Evolutionary conservation across 2,797 vertebrate species (phyloP).

Genomic region (Poeciliopsis turneri): DNA sequence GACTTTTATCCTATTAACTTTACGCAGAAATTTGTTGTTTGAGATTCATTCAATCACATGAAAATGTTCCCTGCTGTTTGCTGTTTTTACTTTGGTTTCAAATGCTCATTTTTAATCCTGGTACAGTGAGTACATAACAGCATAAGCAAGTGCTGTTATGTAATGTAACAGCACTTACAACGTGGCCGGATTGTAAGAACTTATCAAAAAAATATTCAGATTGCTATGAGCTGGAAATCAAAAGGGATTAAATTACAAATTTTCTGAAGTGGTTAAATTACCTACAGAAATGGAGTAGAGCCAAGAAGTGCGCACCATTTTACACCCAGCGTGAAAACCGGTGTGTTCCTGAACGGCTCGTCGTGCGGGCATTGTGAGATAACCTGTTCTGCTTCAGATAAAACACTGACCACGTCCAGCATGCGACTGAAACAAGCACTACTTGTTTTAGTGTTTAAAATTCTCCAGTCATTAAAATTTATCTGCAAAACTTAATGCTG

Average conservation of each 20-base stretch:
- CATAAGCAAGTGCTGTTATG: no score
- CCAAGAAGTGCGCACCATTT: not conserved
- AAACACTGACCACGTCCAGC: not conserved
- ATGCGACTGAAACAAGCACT: not conserved
- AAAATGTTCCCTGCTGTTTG: not conserved
- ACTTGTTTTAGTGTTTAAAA: not conserved
- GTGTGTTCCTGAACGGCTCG: not conserved
- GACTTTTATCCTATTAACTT: not conserved
- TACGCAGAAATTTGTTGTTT: not conserved
- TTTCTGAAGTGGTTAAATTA: not conserved
- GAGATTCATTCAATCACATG: not conserved
- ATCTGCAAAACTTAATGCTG: not conserved
- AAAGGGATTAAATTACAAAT: not conserved
- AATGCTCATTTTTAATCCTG: not conserved
- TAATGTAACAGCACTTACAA: no score
- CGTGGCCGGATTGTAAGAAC: no score
- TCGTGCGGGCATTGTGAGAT: not conserved
- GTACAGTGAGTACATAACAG: no score
- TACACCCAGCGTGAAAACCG: not conserved
- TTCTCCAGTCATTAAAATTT: not conserved
- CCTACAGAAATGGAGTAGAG: not conserved
- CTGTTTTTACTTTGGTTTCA: not conserved
- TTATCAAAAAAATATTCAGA: no score
- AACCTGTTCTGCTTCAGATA: not conserved
- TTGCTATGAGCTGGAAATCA: no score